phyloP scores from a whole-genome alignment of 2,888 invertebrate genomes.

The Yponomeuta sedellus region DNA sequence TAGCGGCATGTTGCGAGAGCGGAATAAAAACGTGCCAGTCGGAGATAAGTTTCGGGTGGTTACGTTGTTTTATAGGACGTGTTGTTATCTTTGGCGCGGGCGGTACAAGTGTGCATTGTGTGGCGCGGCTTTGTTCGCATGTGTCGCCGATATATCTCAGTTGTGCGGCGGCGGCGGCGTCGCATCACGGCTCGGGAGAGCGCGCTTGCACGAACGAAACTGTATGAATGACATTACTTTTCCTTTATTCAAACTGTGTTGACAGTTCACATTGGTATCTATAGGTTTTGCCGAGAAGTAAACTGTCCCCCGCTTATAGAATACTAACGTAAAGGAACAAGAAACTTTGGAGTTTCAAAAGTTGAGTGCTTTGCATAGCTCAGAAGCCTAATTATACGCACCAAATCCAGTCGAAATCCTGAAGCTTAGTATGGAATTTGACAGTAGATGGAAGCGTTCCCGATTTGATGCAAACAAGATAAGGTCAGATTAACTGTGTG shows the following conservation, averaged over 20 bases:
- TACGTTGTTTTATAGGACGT: slow-evolving; percentile 66
- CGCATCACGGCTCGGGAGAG: slow-evolving; percentile 30
- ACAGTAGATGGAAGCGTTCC: no score
- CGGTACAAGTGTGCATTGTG: slow-evolving; percentile 57
- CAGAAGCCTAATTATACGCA: no score
- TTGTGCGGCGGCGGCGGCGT: slow-evolving; percentile 41
- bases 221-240: background rate
- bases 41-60: slow-evolving; percentile 60
- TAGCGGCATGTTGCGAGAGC: slow-evolving; percentile 37
- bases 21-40: slow-evolving; percentile 41
- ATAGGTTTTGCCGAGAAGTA: background rate
- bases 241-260: background rate
- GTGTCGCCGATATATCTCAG: slow-evolving; percentile 68
- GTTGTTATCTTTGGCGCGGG: slow-evolving; percentile 57
- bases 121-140: slow-evolving; percentile 62
- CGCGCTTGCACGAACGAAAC: background rate
- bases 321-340: background rate
- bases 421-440: no score
- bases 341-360: no score
- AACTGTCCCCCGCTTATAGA: background rate
- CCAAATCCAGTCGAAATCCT: no score
- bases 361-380: no score
- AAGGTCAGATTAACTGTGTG: no score
- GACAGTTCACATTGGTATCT: background rate
- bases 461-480: no score